These are phyloP conservation scores for Coronaproctus castanopsis DNA, from an alignment of 2,888 invertebrate species.

Conservation along the genomic window DNA sequence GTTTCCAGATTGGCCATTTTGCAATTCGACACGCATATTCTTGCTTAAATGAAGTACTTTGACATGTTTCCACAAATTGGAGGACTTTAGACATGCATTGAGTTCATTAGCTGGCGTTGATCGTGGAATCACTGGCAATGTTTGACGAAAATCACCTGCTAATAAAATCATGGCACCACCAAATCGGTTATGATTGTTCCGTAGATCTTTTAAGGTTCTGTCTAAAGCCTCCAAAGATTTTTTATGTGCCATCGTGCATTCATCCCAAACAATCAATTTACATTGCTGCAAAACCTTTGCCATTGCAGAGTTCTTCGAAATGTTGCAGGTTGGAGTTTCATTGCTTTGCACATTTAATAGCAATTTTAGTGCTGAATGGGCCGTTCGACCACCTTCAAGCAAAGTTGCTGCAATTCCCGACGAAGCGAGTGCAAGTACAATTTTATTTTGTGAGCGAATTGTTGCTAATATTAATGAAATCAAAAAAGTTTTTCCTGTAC, in stretches of 20 bases:
- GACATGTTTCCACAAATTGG: constrained; percentile 16
- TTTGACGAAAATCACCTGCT: constrained; percentile 21
- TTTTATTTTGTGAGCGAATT: not conserved
- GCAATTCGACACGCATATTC: not conserved
- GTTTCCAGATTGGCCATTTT: not conserved
- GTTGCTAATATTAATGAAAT: not conserved
- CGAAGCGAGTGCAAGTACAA: not conserved
- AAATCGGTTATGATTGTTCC: not conserved
- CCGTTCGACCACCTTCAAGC: not conserved
- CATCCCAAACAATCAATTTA: constrained; percentile 20
- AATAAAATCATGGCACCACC: constrained; percentile 17
- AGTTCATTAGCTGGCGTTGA: constrained; percentile 10
- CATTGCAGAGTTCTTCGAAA: not conserved
- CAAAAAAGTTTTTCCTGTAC: not conserved
- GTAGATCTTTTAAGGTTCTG: constrained; percentile 12
- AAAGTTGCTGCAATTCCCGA: not conserved
- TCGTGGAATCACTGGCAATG: constrained; percentile 16
- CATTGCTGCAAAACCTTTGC: constrained; percentile 14
- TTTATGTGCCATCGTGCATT: constrained; percentile 20
- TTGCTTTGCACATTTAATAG: not conserved
- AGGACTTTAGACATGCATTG: constrained; percentile 20
- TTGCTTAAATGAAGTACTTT: not conserved
- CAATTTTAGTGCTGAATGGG: not conserved
- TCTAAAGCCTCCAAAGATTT: constrained; percentile 20
- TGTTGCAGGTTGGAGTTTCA: not conserved